Evolutionary conservation across 2,113 vertebrate genomes (phyloP).

Genomic region (Peromyscus leucopus): DNA sequence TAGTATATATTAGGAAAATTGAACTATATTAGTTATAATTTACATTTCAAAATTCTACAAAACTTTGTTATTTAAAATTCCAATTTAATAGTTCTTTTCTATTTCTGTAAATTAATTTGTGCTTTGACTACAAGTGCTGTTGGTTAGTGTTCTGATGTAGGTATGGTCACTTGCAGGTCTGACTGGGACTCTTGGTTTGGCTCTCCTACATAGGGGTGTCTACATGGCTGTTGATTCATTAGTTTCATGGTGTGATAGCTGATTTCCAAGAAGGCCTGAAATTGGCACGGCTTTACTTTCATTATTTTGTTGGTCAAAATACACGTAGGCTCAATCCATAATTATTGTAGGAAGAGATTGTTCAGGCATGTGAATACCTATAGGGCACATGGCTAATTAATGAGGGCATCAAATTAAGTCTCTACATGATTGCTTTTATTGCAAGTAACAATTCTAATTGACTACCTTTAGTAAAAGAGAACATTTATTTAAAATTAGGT

Average conservation of each 20-base stretch:
- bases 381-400: constrained; percentile 34
- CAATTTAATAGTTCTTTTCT: constrained; percentile 23
- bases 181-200: constrained; percentile 1
- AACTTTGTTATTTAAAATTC: constrained; percentile 45
- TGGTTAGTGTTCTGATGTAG: constrained; percentile 45
- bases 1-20: constrained; percentile 50
- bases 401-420: constrained; percentile 25
- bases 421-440: constrained; percentile 17
- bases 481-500: constrained; percentile 13
- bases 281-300: constrained; percentile 40
- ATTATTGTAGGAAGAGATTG: constrained; percentile 11
- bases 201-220: constrained; percentile 7
- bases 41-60: constrained; percentile 3
- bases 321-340: constrained; percentile 8
- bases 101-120: constrained; percentile 39
- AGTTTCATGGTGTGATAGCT: constrained; percentile 53
- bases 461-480: constrained; percentile 50
- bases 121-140: constrained; percentile 2
- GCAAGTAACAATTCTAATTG: constrained; percentile 48
- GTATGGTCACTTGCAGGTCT: not conserved
- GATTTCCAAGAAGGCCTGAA: constrained; percentile 54
- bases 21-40: constrained; percentile 49
- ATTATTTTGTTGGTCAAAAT: constrained; percentile 50
- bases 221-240: constrained; percentile 26
- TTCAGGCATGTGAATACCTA: not conserved